Evolutionary conservation across 1,140 invertebrate species (phyloP), one percentile per base, ranked within the genome.

Genomic region (Calliphora vicina): DNA sequence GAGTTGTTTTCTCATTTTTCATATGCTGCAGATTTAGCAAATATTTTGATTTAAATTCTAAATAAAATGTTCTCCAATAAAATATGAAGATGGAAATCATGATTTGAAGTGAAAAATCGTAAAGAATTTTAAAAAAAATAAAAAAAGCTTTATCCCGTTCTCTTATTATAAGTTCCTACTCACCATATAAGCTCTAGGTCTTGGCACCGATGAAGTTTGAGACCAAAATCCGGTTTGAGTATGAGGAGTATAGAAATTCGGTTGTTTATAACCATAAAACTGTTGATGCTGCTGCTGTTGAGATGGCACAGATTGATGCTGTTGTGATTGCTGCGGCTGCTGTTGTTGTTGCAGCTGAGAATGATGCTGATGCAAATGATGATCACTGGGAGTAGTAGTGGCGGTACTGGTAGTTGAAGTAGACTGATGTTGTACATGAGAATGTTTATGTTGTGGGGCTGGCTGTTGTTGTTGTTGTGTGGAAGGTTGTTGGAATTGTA

Each of bases 401-500:
- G 83, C 27, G 45, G 57, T 73, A 45, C 23, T 78, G 25, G 29
- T 82, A 23, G 27, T 57, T 20, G 78, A 29, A 20, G 78, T 81
- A 15, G 82, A 45, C 17, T 61, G 71, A 43, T 82, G 50, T 10
- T 43, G 72, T 17, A 74, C 3, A 4, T 82, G 83, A 10, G 45
- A 17, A 15, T 50, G 45, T 50, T 35, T 35, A 61, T 80, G 83
- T 13, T 57, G 84, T 23, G 86, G 86, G 27, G n/a, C n/a, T n/a
- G 86, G 87, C 9, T 87, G 86, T 35, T 85, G 86, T 87, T 25
- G 86, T 87, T 10, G 86, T 81, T 8, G 42, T 35, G 86, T 86
- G 0, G 88, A 85, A 1, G 86, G 85, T 57, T 88, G 88, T 73
- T 90, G 89, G 42, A 90, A 88, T 57, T 90, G 87, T 23, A 89